Base-by-base conservation (phyloP, 1,140 invertebrate genomes). In the Ptiloglossa arizonensis region DNA sequence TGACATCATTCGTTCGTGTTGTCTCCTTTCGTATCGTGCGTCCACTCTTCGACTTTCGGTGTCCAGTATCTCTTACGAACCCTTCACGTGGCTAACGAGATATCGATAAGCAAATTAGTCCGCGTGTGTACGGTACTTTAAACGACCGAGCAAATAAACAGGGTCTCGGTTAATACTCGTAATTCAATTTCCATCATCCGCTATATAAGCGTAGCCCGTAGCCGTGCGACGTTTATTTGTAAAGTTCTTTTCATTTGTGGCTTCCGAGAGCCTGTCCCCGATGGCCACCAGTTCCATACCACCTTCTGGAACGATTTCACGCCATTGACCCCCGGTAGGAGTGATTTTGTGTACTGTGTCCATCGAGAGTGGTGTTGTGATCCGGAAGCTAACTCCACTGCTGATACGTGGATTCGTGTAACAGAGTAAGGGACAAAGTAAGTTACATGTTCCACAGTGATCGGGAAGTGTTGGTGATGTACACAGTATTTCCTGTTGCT, bases 131-230 rank as follows among this genome's bases (percentile, higher is more conserved):
- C 46, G 64, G 13, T 48, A 48, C 64, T 50, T 62, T 54, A 32
- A 66, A 46, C 48, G n/a, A 38, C 56, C 9, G 11, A 6, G 19
- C 32, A 32, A 68, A 70, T 71, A 82, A 81, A 84, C 79, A 88
- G 81, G 85, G 88, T 90, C 85, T 89, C 69, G 86, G 88, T 90
- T 90, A 89, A 91, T 86, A 69, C 85, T 63, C 29, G 69, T 90
- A 90, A 91, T 89, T 90, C 52, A 73, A 91, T 91, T 91, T 85
- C 35, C 73, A 66, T 85, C 22, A 86, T 82, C 86, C 82, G 32
- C 57, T 87, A 88, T 87, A 88, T 88, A 87, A 87, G 22, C 29
- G 38, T 0, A 9, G 29, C 8, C 41, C n/a, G n/a, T 32, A 15
- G 41, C 8, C 1, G 38, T 1, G 13, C 9, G 13, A 32, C 50